These are phyloP conservation scores for Stichodactyla mertensii DNA, from an alignment of 64 coral and sea anemone genomes.

Conservation along the genomic window DNA sequence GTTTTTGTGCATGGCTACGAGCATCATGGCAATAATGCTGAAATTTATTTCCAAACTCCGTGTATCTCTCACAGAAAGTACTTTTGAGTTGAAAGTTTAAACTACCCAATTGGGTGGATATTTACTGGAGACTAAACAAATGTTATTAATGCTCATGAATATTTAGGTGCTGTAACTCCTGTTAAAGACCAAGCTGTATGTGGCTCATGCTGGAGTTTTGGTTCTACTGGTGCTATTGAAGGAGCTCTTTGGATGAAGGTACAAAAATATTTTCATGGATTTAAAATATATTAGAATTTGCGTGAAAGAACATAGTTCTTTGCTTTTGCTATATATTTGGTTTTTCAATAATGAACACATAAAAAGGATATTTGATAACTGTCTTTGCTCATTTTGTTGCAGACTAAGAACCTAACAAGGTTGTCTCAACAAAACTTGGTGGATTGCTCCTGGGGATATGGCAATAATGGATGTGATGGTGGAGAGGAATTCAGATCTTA, in stretches of 20 bases:
- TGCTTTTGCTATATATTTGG: no score
- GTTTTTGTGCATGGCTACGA: no score
- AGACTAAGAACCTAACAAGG: slow-evolving; percentile 68
- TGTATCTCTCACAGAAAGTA: no score
- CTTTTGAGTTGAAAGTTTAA: no score
- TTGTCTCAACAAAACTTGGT: slow-evolving; percentile 90
- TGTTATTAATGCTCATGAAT: background rate
- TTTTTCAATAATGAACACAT: no score
- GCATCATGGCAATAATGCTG: no score
- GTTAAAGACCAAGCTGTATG: slow-evolving; percentile 96
- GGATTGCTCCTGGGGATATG: slow-evolving; percentile 88
- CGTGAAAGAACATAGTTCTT: background rate
- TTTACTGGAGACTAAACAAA: no score
- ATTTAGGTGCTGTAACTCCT: slow-evolving; percentile 92
- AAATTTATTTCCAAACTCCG: no score
- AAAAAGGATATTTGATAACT: no score
- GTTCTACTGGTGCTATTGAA: slow-evolving; percentile 89
- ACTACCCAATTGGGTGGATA: no score
- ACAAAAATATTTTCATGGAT: background rate
- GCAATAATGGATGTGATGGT: slow-evolving; percentile 88
- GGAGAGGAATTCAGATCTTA: slow-evolving; percentile 78
- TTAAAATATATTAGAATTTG: background rate
- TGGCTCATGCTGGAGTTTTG: slow-evolving; percentile 99
- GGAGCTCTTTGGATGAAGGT: slow-evolving; percentile 88
- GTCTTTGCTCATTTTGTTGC: background rate